Evolutionary conservation across 35 echinoderm and acorn worm species (phyloP).

Genomic region (Apostichopus japonicus): DNA sequence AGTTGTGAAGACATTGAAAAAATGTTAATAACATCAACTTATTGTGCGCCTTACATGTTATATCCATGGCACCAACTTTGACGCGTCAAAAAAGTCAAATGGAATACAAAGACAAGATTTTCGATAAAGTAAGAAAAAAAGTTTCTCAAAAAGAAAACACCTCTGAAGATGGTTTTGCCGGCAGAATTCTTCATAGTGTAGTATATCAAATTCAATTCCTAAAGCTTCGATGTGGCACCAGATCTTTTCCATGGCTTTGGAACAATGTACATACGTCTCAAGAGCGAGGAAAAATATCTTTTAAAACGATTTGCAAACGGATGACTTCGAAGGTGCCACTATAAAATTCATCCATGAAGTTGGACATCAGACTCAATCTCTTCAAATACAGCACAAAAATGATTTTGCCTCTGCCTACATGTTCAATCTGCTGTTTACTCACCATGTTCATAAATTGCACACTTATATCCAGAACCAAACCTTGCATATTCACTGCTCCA

Average conservation of each 20-base stretch:
- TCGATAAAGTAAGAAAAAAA: slow-evolving; percentile 45
- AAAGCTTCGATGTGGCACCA: slow-evolving; percentile 3
- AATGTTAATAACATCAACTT: slow-evolving; percentile 50
- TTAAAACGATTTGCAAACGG: not conserved
- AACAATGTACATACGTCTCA: not conserved
- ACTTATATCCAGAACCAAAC: slow-evolving; percentile 16
- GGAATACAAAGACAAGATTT: slow-evolving; percentile 60
- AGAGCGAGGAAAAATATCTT: not conserved
- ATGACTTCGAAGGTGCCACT: not conserved
- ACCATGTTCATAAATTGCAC: slow-evolving; percentile 34
- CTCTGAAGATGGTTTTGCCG: slow-evolving; percentile 1
- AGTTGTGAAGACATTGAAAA: slow-evolving; percentile 65
- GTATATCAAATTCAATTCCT: slow-evolving; percentile 16
- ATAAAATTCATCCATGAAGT: not conserved
- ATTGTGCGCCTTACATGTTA: slow-evolving; percentile 59
- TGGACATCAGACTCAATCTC: not conserved
- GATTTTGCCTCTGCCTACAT: not conserved
- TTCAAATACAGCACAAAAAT: not conserved
- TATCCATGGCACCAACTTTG: slow-evolving; percentile 31
- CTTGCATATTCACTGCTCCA: slow-evolving; percentile 10
- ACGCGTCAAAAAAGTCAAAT: slow-evolving; percentile 51
- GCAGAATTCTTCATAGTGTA: slow-evolving; percentile 44
- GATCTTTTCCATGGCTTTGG: not conserved
- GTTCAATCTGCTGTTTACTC: not conserved
- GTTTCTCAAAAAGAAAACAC: slow-evolving; percentile 8